Base-by-base conservation (phyloP, 2,113 vertebrate genomes). In the Brachirus orientalis region DNA sequence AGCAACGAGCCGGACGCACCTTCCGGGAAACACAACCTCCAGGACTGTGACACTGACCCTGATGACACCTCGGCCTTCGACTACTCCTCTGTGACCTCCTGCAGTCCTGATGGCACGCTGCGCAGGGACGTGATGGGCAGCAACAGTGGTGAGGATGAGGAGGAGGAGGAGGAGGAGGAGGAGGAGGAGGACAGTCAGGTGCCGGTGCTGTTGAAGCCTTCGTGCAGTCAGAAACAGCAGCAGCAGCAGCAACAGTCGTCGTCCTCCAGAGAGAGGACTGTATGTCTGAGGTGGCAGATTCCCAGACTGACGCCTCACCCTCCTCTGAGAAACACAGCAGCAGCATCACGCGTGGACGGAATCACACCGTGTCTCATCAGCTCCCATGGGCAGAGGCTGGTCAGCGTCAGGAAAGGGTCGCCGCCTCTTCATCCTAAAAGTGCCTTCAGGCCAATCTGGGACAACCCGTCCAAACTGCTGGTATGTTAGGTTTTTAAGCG, bases 371-470 rank as follows among this genome's bases (percentile, higher is more conserved):
- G 84, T 22, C 83, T 75, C 1, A 19, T 78, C 35, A 43, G 56
- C 71, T 80, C 86, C 51, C 65, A 77, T 13, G 76, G 80, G 13
- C 90, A 84, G 69, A 70, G 84, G 65, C 20, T 87, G 37, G 82
- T 90, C 71, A 88, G 67, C 13, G 70, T 90, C 66, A 79, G 75
- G 68, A 87, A 71, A 38, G 86, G 86, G 1, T 90, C 89, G 0
- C 85, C 89, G 36, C 73, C 91, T 59, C 65, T 80, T 0, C 67
- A 86, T n/a, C 85, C 67, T 0, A 82, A 85, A 51, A 89, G 91
- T 63, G 90, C 90, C 76, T 93, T 92, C 76, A 84, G 92, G 60
- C 90, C 92, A 7, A 92, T 93, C 72, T 93, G 91, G 91, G 92
- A 93, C 3, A 82, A 92, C 14, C 87, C 87, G 2, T 83, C 84